These are phyloP conservation scores for Heliconius aoede DNA, from an alignment of 2,888 invertebrate genomes.

Conservation along the genomic window DNA sequence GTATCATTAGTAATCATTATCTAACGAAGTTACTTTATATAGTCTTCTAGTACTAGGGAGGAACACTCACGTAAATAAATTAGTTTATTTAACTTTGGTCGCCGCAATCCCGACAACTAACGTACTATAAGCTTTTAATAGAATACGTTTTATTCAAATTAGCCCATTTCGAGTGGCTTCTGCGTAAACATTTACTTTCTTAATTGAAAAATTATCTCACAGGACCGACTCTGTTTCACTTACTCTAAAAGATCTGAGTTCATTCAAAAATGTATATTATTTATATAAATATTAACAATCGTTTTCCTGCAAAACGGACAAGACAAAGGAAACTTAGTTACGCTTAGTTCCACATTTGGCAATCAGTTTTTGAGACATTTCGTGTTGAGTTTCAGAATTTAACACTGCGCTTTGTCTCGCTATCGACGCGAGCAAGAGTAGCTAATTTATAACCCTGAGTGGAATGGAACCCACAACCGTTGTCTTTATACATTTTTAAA, in stretches of 20 bases:
- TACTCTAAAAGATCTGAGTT: slow-evolving; percentile 26
- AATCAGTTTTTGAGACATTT: too few species aligned
- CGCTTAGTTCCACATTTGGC: too few species aligned
- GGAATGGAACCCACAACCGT: too few species aligned
- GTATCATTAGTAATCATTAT: neutral
- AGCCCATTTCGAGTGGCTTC: slow-evolving; percentile 48
- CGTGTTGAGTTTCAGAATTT: too few species aligned
- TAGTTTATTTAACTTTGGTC: slow-evolving; percentile 1
- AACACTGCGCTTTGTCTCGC: too few species aligned
- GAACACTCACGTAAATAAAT: neutral
- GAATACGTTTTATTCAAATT: slow-evolving; percentile 54
- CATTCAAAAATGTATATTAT: slow-evolving; percentile 24
- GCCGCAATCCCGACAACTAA: slow-evolving; percentile 19
- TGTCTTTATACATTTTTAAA: too few species aligned
- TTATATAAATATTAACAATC: neutral
- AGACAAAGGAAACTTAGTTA: too few species aligned
- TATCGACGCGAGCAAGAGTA: too few species aligned
- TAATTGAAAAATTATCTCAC: slow-evolving; percentile 53
- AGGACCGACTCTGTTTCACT: slow-evolving; percentile 40
- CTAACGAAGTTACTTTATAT: neutral
- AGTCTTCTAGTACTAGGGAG: neutral
- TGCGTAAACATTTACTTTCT: slow-evolving; percentile 51
- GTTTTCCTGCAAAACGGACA: too few species aligned
- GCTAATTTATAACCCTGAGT: too few species aligned
- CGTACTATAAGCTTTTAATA: slow-evolving; percentile 42